Evolutionary conservation across 1,140 invertebrate genomes (phyloP).

Genomic region (Drosophila setifemur): DNA sequence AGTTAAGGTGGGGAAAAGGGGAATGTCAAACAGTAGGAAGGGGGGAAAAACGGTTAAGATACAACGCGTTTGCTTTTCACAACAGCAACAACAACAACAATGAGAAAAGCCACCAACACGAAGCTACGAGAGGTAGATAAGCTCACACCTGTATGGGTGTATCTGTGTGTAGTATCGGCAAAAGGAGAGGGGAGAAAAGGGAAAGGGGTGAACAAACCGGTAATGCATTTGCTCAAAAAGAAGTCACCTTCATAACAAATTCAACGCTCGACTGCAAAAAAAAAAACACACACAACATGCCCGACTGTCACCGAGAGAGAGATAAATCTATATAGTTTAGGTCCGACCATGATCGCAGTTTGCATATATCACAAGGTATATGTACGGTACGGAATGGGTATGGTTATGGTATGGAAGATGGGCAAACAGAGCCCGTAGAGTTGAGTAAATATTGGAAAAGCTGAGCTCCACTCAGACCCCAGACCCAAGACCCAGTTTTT

Average conservation of each 20-base stretch:
- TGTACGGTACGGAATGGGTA: no score
- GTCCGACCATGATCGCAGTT: constrained; percentile 32
- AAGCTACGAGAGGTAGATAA: constrained; percentile 59
- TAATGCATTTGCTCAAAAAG: constrained; percentile 75
- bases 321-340: constrained; percentile 46
- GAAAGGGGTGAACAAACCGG: constrained; percentile 60
- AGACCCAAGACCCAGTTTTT: constrained; percentile 31
- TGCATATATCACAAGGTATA: constrained; percentile 26
- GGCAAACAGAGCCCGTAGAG: not conserved
- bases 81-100: constrained; percentile 33
- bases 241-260: constrained; percentile 75
- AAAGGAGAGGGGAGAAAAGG: constrained; percentile 7
- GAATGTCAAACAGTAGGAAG: constrained; percentile 8
- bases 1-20: constrained; percentile 24
- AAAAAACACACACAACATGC: constrained; percentile 9
- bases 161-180: not conserved
- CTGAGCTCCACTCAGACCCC: constrained; percentile 2
- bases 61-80: constrained; percentile 42
- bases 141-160: constrained; percentile 56
- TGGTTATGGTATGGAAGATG: not conserved
- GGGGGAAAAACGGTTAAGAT: constrained; percentile 34
- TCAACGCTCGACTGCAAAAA: constrained; percentile 46
- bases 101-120: constrained; percentile 24
- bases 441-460: constrained; percentile 24
- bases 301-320: constrained; percentile 14